These are phyloP conservation scores for Drosophila neotestacea DNA, from an alignment of 2,888 invertebrate species.

Conservation along the genomic window DNA sequence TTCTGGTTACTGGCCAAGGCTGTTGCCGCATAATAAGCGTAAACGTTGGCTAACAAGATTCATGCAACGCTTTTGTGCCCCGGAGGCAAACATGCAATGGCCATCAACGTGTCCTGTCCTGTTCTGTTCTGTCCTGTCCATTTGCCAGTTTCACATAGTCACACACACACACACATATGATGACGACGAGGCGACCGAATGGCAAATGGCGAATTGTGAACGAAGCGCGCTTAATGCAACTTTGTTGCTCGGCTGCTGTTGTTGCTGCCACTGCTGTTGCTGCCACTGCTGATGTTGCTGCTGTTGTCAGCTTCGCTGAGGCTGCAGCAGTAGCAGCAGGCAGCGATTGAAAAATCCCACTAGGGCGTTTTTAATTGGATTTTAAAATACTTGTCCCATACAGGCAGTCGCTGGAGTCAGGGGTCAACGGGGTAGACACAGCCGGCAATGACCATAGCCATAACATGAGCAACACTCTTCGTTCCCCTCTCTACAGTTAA, in stretches of 20 bases:
- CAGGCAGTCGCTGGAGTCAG: constrained; percentile 43
- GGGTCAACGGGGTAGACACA: constrained; percentile 19
- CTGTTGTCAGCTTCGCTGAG: constrained; percentile 46
- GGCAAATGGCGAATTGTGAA: constrained; percentile 61
- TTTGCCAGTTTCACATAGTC: constrained; percentile 29
- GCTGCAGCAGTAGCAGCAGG: constrained; percentile 29
- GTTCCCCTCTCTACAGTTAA: constrained; percentile 7
- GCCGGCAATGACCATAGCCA: constrained; percentile 54
- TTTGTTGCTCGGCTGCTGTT: constrained; percentile 66
- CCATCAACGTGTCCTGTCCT: constrained; percentile 69
- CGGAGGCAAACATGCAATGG: constrained; percentile 80
- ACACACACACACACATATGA: not conserved
- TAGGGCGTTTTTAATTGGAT: constrained; percentile 85
- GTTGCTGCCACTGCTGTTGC: constrained; percentile 18
- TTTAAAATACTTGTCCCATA: constrained; percentile 84
- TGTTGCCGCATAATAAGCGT: constrained; percentile 80
- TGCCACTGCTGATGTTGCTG: constrained; percentile 24
- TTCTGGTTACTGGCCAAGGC: constrained; percentile 58
- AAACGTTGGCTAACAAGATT: constrained; percentile 83
- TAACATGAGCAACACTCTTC: constrained; percentile 52
- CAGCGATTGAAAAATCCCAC: constrained; percentile 84
- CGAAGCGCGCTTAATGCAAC: constrained; percentile 77
- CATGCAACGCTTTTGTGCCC: constrained; percentile 79
- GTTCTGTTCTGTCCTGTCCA: constrained; percentile 18
- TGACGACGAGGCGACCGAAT: constrained; percentile 51